Conservation (phyloP, 53 echinoderm and acorn worm species). For the Mesocentrotus franciscanus region DNA sequence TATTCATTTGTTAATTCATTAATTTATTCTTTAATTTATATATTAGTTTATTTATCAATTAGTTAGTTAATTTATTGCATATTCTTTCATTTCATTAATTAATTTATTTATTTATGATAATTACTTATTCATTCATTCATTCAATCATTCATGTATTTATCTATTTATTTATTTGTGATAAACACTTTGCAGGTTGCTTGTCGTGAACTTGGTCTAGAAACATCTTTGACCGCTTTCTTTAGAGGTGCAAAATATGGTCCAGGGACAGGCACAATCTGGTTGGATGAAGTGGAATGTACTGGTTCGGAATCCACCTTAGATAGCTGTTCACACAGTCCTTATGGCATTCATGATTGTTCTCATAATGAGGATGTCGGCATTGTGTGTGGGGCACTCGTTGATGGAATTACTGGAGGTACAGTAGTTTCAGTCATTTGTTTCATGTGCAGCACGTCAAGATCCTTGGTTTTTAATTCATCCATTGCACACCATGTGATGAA, state of each 20-base stretch:
- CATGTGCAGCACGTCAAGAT: neutral
- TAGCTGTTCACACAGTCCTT: conserved; percentile 48
- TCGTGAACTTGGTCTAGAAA: neutral
- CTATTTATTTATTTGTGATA: no score
- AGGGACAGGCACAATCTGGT: conserved; percentile 66
- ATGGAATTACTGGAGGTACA: neutral
- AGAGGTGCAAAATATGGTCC: neutral
- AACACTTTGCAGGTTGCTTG: neutral
- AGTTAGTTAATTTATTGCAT: no score
- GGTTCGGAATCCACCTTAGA: conserved; percentile 27
- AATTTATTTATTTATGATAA: no score
- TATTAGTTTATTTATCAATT: no score
- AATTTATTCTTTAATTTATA: no score
- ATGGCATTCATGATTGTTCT: conserved; percentile 61
- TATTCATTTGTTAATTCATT: no score
- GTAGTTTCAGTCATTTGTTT: neutral
- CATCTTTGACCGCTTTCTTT: no score
- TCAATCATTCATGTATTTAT: no score
- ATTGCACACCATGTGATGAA: no score
- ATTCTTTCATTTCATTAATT: no score
- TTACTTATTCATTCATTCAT: no score
- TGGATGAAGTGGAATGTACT: conserved; percentile 61
- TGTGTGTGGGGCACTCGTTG: neutral
- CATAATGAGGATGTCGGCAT: conserved; percentile 66
- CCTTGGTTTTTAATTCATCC: no score